Base-by-base conservation (phyloP, 2,888 invertebrate species). In the Lasioglossum pauxillum region DNA sequence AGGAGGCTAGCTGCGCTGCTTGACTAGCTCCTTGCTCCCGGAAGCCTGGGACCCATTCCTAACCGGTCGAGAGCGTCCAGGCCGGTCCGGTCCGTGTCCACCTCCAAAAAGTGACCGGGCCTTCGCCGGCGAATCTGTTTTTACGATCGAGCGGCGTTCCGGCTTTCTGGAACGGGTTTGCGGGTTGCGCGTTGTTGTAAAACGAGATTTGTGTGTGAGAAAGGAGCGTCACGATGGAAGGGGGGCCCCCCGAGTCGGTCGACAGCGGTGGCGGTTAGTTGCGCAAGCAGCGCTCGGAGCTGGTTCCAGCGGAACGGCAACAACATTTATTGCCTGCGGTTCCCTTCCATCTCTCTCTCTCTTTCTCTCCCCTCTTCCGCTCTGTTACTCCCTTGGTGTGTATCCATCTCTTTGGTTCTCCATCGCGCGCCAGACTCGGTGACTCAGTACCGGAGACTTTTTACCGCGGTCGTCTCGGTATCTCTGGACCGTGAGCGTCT, bases 91-190 rank as follows among this genome's bases (percentile, higher is more conserved):
- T 69, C 23, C 38, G 7, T 69, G 69, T 12, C 38, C 69, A 38
- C 69, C 69, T 38, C 38, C 69, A 44, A 74, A 78, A 75, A 78
- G 64, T 73, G 57, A 71, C 78, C 41, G 10, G 4, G 10, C 35
- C 44, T 38, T 79, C 74, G 76, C 53, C 64, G 81, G 69, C 79
- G 77, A 86, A 87, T 87, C 76, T 67, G 19, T 83, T 85, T 87
- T 87, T 87, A 87, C 87, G 83, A 83, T 80, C 76, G 77, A 38
- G 79, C 76, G 75, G 78, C 73, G 86, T 85, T 85, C 84, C 86
- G 88, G 84, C 79, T 82, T 78, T 86, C 88, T 83, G 85, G 88
- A 90, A 91, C 90, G 85, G 85, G 90, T 90, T 91, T 89, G 80
- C 53, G 53, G 19, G 53, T 23, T 53, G 53, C 53, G 53, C 53